Evolutionary conservation across 2,888 invertebrate genomes (phyloP), one percentile per base, ranked within the genome.

Genomic region (Trichopria drosophilae): DNA sequence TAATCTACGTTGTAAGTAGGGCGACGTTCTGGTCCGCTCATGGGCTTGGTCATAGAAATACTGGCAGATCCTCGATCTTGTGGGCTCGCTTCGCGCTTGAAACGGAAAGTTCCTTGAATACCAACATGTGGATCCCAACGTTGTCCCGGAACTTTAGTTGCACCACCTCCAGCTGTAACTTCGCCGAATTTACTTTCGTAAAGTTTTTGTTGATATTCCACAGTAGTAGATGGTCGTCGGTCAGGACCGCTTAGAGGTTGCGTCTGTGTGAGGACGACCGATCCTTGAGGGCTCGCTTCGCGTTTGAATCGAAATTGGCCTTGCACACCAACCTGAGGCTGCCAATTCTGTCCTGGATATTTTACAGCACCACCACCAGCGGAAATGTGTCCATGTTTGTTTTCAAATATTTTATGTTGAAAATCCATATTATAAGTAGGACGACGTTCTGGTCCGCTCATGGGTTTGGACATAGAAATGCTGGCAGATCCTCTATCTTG

Each of bases 251-350:
- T n/a, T n/a, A n/a, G n/a, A n/a, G n/a, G n/a, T n/a, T n/a, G n/a
- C n/a, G n/a, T n/a, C n/a, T n/a, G n/a, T n/a, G n/a, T n/a, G n/a
- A n/a, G n/a, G n/a, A n/a, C n/a, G 6, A 41, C n/a, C 4, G 28
- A 28, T n/a, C 19, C 19, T 18, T 35, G 23, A 12, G 43, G 34
- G 19, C 15, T 53, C 49, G 3, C 51, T 45, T 41, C 45, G 45
- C 12, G 46, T 46, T 16, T 41, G 16, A 51, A 54, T 6, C 42
- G 36, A 55, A 52, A 59, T 1, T 9, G 23, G 10, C 60, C 60
- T 23, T 59, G 58, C 9, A 63, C 26, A 32, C 64, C 64, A 20
- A 60, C 35, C 1, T 48, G 39, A 0, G 60, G 60, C 20, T 58
- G 49, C 26, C 53, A 26, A 12, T 41, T 43, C 24, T 49, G 53